Evolutionary conservation across 2,113 vertebrate genomes (phyloP).

Genomic region (Ahaetulla prasina): DNA sequence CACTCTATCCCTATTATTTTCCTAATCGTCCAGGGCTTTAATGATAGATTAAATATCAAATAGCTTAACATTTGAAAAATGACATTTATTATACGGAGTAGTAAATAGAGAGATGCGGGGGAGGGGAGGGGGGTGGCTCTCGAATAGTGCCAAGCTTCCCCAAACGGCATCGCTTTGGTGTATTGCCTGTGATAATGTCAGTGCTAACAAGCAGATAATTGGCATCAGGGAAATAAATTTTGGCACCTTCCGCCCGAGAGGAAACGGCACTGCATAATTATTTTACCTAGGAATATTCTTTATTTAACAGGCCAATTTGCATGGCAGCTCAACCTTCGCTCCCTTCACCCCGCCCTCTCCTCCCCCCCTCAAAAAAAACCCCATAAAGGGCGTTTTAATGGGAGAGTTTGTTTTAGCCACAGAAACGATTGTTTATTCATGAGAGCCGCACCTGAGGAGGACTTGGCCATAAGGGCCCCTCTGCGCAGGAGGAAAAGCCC

Average conservation of each 20-base stretch:
- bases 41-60: constrained; percentile 75
- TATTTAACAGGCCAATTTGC: constrained; percentile 72
- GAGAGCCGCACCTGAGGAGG: constrained; percentile 42
- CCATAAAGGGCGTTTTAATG: constrained; percentile 40
- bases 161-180: constrained; percentile 63
- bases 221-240: constrained; percentile 75
- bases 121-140: constrained; percentile 36
- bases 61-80: constrained; percentile 74
- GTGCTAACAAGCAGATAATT: constrained; percentile 76
- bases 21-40: constrained; percentile 53
- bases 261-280: constrained; percentile 71
- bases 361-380: neutral
- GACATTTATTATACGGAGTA: constrained; percentile 71
- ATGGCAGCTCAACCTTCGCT: constrained; percentile 66
- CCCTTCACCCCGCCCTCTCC: neutral
- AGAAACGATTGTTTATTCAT: constrained; percentile 47
- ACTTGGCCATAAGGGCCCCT: constrained; percentile 31
- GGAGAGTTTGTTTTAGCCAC: constrained; percentile 50
- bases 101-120: constrained; percentile 63
- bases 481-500: constrained; percentile 27
- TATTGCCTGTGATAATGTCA: constrained; percentile 75
- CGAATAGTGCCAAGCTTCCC: constrained; percentile 65
- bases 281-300: constrained; percentile 74
- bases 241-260: constrained; percentile 73
- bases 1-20: constrained; percentile 39